Evolutionary conservation across 2,888 invertebrate species (phyloP), one percentile per base, ranked within the genome.

Genomic region (Anagyrus pseudococci): DNA sequence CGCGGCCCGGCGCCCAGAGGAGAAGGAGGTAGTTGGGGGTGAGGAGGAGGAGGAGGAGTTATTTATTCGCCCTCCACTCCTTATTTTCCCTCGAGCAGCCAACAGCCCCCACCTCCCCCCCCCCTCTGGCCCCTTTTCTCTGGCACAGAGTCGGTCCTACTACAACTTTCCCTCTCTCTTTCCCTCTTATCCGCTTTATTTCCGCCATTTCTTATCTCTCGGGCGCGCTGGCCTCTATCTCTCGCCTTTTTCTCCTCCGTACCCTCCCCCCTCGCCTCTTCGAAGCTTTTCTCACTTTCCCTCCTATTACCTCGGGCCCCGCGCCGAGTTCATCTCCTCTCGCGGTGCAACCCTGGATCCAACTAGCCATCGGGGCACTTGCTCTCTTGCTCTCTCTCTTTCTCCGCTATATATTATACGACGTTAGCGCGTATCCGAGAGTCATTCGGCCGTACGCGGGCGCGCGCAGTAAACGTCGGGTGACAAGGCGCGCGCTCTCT

Each of bases 161-260:
- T n/a, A n/a, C 8, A 13, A 1, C 50, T 40, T 37, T 37, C 37
- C 37, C 37, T 50, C 33, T 22, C 49, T 25, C 43, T 3, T 37
- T 19, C 29, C 33, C 57, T 56, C 57, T 53, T 62, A 62, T 62
- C 54, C 53, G 47, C 58, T 62, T 53, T 62, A 62, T 58, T 62
- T 62, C 57, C 58, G 47, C 56, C 55, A 47, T 57, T 62, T 58
- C 53, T 58, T 62, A 58, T 58, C 58, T 62, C 52, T 37, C 29
- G 13, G 2, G 4, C 15, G 47, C 17, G 8, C 8, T 15, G 8
- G 13, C 8, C 33, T 37, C 8, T 40, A 17, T 43, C 50, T 44
- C 17, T 44, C 49, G 37, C 20, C 23, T 43, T 13, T 48, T 40
- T 33, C 44, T 19, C 46, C 40, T 48, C 41, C 41, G 13, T 29